phyloP scores from a whole-genome alignment of 2,797 vertebrate species.

The Epinephelus malabaricus region DNA sequence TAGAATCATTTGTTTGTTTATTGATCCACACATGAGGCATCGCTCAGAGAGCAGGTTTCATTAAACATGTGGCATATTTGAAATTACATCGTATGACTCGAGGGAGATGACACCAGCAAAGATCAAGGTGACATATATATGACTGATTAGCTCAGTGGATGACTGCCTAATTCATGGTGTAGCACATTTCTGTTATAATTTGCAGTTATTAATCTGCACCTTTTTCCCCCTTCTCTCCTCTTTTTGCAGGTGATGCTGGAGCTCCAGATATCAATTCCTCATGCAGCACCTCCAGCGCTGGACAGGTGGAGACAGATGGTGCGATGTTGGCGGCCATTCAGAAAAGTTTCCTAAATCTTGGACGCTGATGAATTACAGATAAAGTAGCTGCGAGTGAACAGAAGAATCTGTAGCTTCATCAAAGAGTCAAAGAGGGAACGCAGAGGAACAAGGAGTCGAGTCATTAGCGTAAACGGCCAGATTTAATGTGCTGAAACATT shows the following conservation, averaged over 20 bases:
- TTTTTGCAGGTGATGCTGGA: slow-evolving; percentile 30
- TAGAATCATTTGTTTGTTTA: slow-evolving; percentile 16
- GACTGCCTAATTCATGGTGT: background rate
- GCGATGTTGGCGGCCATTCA: slow-evolving; percentile 68
- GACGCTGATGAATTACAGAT: slow-evolving; percentile 73
- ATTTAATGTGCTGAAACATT: slow-evolving; percentile 44
- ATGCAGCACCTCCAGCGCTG: slow-evolving; percentile 55
- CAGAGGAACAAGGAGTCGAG: slow-evolving; percentile 44
- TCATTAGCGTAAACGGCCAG: slow-evolving; percentile 30
- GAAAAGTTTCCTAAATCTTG: slow-evolving; percentile 66
- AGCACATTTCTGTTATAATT: slow-evolving; percentile 9
- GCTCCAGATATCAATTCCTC: slow-evolving; percentile 43
- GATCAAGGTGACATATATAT: background rate
- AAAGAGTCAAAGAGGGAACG: slow-evolving; percentile 41
- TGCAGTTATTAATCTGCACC: slow-evolving; percentile 24
- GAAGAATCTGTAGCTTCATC: slow-evolving; percentile 43
- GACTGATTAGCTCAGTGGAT: background rate
- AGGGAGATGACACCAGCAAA: background rate
- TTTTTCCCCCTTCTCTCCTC: background rate
- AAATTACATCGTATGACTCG: background rate
- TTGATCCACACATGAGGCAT: background rate
- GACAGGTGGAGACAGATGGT: slow-evolving; percentile 77
- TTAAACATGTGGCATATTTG: background rate
- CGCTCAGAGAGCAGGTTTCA: background rate
- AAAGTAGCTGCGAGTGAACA: slow-evolving; percentile 48